phyloP scores from a whole-genome alignment of 2,797 vertebrate species.

The Tenualosa ilisha region DNA sequence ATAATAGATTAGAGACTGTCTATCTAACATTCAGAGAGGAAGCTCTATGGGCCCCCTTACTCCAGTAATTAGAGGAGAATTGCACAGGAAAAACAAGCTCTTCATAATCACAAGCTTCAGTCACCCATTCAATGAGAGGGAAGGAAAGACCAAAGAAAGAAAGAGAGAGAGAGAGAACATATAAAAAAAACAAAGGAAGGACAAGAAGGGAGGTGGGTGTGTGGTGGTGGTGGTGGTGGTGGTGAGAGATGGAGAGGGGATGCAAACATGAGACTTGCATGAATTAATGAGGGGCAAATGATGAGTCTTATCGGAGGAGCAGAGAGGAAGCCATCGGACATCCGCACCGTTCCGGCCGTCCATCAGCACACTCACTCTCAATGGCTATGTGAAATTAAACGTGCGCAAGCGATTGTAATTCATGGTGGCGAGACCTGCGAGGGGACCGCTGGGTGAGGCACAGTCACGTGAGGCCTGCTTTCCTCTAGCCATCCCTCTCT shows the following conservation, averaged over 20 bases:
- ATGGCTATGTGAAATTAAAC: neutral
- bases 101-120: conserved; percentile 27
- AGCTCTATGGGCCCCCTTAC: neutral
- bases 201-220: no score
- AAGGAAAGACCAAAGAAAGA: neutral
- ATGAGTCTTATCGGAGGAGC: neutral
- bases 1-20: neutral
- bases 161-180: no score
- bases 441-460: neutral
- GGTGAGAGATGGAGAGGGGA: neutral
- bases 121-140: neutral
- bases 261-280: neutral
- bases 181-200: neutral
- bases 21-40: neutral
- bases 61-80: neutral
- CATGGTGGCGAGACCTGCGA: neutral
- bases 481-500: no score
- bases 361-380: neutral
- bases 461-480: neutral
- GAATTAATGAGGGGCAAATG: neutral
- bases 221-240: no score
- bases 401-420: neutral
- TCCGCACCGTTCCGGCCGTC: neutral
- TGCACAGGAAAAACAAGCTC: conserved; percentile 13
- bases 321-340: neutral